Evolutionary conservation across 2,797 vertebrate genomes (phyloP).

Genomic region (Manis javanica): DNA sequence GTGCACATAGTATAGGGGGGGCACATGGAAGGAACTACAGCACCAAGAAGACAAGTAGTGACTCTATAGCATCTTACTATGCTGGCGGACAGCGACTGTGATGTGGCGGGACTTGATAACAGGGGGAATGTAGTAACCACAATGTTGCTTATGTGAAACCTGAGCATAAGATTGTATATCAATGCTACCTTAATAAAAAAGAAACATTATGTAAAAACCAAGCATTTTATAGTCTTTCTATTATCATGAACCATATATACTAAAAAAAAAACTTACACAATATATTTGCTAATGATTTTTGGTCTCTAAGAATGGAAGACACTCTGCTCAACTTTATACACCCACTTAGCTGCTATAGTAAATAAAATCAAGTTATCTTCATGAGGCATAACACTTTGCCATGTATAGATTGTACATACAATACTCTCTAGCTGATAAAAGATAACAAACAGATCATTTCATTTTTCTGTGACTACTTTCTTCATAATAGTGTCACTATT

Average conservation of each 20-base stretch:
- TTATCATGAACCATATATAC: not conserved
- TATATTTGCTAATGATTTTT: not conserved
- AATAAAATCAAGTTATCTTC: slow-evolving; percentile 24
- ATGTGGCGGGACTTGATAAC: too few relatives aligned
- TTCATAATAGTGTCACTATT: not conserved
- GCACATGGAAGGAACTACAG: too few relatives aligned
- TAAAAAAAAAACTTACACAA: not conserved
- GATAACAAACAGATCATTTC: not conserved
- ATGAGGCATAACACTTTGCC: not conserved
- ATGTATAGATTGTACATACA: not conserved
- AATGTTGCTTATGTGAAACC: too few relatives aligned
- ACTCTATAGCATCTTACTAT: too few relatives aligned
- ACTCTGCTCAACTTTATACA: not conserved
- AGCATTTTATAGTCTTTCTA: not conserved
- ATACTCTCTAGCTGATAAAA: not conserved
- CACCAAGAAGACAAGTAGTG: too few relatives aligned
- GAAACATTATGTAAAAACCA: not conserved
- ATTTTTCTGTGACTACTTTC: slow-evolving; percentile 1
- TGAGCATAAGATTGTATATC: too few relatives aligned
- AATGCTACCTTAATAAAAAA: too few relatives aligned
- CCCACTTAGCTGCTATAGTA: slow-evolving; percentile 5
- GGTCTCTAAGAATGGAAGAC: too few relatives aligned
- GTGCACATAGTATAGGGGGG: too few relatives aligned
- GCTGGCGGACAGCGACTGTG: too few relatives aligned
- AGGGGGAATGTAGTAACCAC: too few relatives aligned